Conservation (phyloP, 2,113 vertebrate species). For the Pogona vitticeps region DNA sequence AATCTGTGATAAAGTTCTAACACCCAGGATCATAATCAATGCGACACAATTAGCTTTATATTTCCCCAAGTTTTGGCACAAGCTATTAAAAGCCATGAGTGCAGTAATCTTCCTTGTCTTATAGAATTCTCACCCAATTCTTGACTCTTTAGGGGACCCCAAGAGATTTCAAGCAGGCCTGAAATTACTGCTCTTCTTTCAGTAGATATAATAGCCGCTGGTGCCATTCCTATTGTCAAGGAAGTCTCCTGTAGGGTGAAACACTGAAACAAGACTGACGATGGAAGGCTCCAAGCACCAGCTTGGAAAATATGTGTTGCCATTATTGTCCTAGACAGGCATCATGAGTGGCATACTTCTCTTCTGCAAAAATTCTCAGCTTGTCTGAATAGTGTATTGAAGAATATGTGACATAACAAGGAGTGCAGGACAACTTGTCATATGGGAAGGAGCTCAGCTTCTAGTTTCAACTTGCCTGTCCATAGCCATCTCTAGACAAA, state of each 20-base stretch:
- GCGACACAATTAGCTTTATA: no score
- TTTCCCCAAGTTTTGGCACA: not conserved
- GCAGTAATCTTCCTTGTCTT: not conserved
- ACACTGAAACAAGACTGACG: not conserved
- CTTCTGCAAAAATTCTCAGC: not conserved
- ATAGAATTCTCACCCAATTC: not conserved
- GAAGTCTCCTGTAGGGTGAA: not conserved
- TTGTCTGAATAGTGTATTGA: not conserved
- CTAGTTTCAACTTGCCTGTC: no score
- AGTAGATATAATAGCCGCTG: not conserved
- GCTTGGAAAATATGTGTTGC: not conserved
- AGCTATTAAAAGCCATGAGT: not conserved
- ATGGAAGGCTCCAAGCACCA: not conserved
- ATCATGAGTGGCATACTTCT: not conserved
- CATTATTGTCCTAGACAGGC: not conserved
- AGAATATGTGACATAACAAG: not conserved
- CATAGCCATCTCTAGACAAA: no score
- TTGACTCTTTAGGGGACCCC: not conserved
- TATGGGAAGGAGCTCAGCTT: no score
- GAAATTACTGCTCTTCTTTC: not conserved
- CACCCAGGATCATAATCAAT: not conserved
- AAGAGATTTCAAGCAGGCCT: not conserved
- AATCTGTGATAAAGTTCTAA: not conserved
- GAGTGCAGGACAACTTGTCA: no score
- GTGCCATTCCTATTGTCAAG: not conserved